Evolutionary conservation across 2,888 invertebrate species (phyloP).

Genomic region (Siphonodentalium dalli): DNA sequence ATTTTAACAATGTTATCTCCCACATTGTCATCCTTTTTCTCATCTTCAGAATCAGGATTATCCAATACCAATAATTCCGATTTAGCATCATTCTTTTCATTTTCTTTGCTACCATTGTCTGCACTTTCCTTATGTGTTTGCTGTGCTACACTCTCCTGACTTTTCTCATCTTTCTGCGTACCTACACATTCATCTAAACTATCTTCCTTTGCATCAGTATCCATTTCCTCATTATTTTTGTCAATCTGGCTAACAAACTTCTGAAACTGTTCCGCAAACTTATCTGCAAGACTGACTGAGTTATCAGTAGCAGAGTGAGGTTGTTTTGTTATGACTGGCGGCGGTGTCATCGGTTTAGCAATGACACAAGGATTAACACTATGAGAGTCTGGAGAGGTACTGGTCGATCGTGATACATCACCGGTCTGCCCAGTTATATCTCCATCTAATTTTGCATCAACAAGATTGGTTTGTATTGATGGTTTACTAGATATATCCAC

Average conservation of each 20-base stretch:
- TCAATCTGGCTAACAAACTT: neutral
- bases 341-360: too few species aligned
- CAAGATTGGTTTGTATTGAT: too few species aligned
- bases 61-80: neutral
- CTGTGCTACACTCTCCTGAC: slow-evolving; percentile 13
- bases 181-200: slow-evolving; percentile 13
- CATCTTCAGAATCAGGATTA: neutral
- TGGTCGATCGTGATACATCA: too few species aligned
- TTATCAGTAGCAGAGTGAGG: too few species aligned
- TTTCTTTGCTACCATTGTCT: slow-evolving; percentile 18
- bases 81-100: slow-evolving; percentile 8
- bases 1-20: slow-evolving; percentile 36
- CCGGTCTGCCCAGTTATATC: too few species aligned
- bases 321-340: too few species aligned
- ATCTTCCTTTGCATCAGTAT: slow-evolving; percentile 30
- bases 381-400: too few species aligned
- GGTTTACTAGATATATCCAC: too few species aligned
- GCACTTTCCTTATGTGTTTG: slow-evolving; percentile 17
- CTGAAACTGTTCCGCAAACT: neutral
- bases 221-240: slow-evolving; percentile 33
- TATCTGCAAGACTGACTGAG: too few species aligned
- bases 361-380: too few species aligned
- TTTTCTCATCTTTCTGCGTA: slow-evolving; percentile 26
- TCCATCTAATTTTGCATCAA: too few species aligned
- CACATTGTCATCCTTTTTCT: slow-evolving; percentile 1